Evolutionary conservation across 2,888 invertebrate species (phyloP).

Genomic region (Leistus spinibarbis): DNA sequence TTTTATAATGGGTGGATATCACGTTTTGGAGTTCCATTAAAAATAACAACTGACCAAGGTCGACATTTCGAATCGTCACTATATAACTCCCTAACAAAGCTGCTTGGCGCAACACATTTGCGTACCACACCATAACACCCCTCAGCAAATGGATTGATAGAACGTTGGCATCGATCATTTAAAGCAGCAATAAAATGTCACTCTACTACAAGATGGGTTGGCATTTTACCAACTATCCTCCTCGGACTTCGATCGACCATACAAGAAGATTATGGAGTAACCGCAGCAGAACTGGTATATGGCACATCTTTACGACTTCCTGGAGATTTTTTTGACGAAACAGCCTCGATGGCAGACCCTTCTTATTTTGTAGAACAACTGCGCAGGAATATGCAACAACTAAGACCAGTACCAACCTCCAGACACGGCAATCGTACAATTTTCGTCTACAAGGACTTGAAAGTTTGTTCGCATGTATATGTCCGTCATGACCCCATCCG

Average conservation of each 20-base stretch:
- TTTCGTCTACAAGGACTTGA: conserved; percentile 39
- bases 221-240: conserved; percentile 49
- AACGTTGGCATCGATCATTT: conserved; percentile 47
- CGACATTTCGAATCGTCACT: background rate
- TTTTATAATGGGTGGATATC: background rate
- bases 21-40: background rate
- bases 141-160: conserved; percentile 51
- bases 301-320: conserved; percentile 47
- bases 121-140: conserved; percentile 51
- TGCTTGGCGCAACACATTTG: conserved; percentile 43
- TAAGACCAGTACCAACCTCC: conserved; percentile 7
- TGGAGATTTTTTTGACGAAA: conserved; percentile 31
- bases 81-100: background rate
- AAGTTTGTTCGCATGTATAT: conserved; percentile 39
- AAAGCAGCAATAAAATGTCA: conserved; percentile 48
- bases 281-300: conserved; percentile 49
- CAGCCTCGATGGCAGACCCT: too few species aligned
- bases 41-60: background rate
- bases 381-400: background rate
- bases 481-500: conserved; percentile 7
- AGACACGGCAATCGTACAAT: background rate
- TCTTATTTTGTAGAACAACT: too few species aligned
- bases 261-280: conserved; percentile 48
- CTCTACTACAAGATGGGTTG: conserved; percentile 44
- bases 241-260: conserved; percentile 48